Base-by-base conservation (phyloP, 2,113 vertebrate genomes). In the Rhynchomys soricoides region DNA sequence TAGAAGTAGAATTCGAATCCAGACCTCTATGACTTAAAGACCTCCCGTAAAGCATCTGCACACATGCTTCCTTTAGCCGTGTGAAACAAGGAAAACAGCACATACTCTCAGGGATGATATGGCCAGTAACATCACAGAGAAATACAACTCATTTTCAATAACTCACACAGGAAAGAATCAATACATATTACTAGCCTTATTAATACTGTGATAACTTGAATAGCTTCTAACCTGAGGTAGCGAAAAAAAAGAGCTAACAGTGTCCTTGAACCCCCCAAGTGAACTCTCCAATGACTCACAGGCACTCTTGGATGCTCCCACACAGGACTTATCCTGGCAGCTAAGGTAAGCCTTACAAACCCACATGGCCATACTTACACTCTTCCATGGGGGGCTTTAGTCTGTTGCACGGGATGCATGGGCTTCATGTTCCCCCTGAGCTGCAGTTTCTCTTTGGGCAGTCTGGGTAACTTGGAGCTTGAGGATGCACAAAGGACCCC, bases 371-470 rank as follows among this genome's bases (percentile, higher is more conserved):
- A 96, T 83, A 99, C 99, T 99, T 98, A 99, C 99, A 99, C 99
- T 99, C 99, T 99, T 89, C 99, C 99, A 92, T 99, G 99, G 97
- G 98, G 98, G 98, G 98, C 98, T 99, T 99, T 99, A 98, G 98
- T 99, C 77, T 99, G 98, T 91, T 99, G 98, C 97, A 99, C 93
- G 96, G 98, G 99, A 96, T 99, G 99, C 98, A 98, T 98, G 94
- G 99, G 98, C 98, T 99, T 98, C 97, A 98, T 98, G 98, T 97
- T 99, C 98, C 99, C 99, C 97, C 99, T 99, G 98, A 99, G 98
- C 97, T 98, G 99, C 97, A 98, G 98, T 99, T 99, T 99, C 97
- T 99, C 99, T 99, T 99, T 99, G 99, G 99, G 99, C 97, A 99
- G 98, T 99, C 99, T 99, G 97, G 98, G 98, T 97, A 99, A 98